Conservation (phyloP, 1,140 invertebrate genomes). For the Drosophila nebulosa region DNA sequence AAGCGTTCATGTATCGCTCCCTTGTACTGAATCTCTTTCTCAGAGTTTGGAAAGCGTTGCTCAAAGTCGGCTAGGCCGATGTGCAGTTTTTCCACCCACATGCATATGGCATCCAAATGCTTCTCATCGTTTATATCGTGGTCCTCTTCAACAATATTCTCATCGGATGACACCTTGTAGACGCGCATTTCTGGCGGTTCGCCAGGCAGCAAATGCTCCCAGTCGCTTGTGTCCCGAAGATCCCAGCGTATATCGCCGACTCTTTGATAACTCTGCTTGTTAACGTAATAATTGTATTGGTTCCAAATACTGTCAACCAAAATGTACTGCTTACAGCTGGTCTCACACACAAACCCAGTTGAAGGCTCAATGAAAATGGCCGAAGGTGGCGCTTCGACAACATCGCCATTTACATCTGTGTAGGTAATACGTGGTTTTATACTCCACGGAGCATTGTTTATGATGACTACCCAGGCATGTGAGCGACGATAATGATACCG, state of each 20-base stretch:
- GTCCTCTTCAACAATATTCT: slow-evolving; percentile 63
- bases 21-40: slow-evolving; percentile 88
- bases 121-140: slow-evolving; percentile 84
- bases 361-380: slow-evolving; percentile 92
- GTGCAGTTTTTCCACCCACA: slow-evolving; percentile 88
- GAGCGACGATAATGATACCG: slow-evolving; percentile 87
- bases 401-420: slow-evolving; percentile 62
- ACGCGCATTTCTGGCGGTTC: slow-evolving; percentile 83
- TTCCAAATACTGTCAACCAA: slow-evolving; percentile 93
- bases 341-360: slow-evolving; percentile 85
- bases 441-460: slow-evolving; percentile 81
- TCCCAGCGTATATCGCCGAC: slow-evolving; percentile 83
- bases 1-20: slow-evolving; percentile 89
- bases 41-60: slow-evolving; percentile 87
- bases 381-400: slow-evolving; percentile 45
- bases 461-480: slow-evolving; percentile 92
- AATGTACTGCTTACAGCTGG: slow-evolving; percentile 85
- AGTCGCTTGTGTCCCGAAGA: slow-evolving; percentile 83
- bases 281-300: slow-evolving; percentile 92
- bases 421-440: slow-evolving; percentile 61
- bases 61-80: slow-evolving; percentile 87
- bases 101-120: slow-evolving; percentile 89
- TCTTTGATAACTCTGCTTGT: slow-evolving; percentile 83
- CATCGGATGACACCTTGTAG: slow-evolving; percentile 73
- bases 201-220: slow-evolving; percentile 87